Evolutionary conservation across 2,888 invertebrate genomes (phyloP).

Genomic region (Ophioninae sp.): DNA sequence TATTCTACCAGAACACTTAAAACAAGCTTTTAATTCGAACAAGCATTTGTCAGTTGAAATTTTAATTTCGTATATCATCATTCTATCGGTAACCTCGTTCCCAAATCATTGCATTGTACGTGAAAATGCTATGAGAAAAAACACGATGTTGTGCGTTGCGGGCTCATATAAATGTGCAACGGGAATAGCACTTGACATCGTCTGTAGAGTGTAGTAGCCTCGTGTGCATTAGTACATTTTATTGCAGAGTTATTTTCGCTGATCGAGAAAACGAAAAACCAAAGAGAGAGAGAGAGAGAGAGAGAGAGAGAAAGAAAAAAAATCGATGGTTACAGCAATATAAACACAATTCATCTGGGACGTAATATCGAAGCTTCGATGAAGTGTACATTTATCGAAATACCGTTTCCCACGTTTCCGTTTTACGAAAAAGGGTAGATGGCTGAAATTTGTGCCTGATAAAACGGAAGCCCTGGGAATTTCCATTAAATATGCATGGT

Average conservation of each 20-base stretch:
- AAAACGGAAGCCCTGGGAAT: constrained; percentile 16
- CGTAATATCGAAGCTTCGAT: constrained; percentile 32
- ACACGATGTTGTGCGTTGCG: neutral
- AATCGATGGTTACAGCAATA: constrained; percentile 54
- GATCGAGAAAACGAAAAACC: neutral
- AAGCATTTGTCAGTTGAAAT: neutral
- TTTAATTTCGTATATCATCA: neutral
- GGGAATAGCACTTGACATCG: neutral
- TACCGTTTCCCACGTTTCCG: constrained; percentile 7
- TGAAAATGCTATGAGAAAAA: neutral
- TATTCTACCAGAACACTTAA: neutral
- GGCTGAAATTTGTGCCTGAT: constrained; percentile 8
- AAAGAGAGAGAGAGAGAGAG: neutral
- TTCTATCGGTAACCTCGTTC: neutral
- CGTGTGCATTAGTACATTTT: constrained; percentile 23
- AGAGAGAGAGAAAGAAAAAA: neutral
- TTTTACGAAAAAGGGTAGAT: neutral
- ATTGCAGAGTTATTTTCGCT: neutral
- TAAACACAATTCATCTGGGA: constrained; percentile 39
- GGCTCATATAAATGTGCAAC: neutral
- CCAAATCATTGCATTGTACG: neutral
- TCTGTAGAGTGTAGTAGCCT: neutral
- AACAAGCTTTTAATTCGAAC: neutral
- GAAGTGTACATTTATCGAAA: constrained; percentile 24
- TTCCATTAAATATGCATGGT: constrained; percentile 31